These are phyloP conservation scores for Crotophaga sulcirostris DNA, from an alignment of 2,113 vertebrate genomes.

Conservation along the genomic window DNA sequence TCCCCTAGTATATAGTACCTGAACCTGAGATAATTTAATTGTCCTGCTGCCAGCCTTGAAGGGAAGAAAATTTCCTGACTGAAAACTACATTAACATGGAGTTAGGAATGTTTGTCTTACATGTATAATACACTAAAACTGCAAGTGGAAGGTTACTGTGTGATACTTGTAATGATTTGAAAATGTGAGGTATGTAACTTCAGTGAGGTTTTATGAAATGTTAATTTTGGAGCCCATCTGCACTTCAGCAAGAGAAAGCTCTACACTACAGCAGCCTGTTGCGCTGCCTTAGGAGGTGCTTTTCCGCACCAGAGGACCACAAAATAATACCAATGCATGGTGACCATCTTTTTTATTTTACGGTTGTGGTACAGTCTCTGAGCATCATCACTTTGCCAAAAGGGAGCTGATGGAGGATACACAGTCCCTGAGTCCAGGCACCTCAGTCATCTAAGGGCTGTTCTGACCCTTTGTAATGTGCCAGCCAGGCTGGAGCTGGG, in stretches of 20 bases:
- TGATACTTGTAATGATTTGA: not conserved
- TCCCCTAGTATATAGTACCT: not conserved
- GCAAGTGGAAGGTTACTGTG: not conserved
- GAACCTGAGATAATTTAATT: not conserved
- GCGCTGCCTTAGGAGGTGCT: not conserved
- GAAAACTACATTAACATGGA: not conserved
- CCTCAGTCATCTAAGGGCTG: fast-evolving
- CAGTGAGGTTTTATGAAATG: not conserved
- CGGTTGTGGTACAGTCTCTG: not conserved
- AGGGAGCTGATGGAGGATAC: not conserved
- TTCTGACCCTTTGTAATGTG: not conserved
- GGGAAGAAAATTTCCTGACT: not conserved
- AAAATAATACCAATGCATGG: not conserved
- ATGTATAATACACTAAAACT: not conserved
- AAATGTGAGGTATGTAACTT: not conserved
- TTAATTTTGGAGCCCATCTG: not conserved
- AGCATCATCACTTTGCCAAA: not conserved
- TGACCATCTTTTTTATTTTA: not conserved
- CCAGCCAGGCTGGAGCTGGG: not conserved
- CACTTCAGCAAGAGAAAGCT: not conserved
- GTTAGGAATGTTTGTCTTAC: not conserved
- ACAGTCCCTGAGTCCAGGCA: too few species aligned
- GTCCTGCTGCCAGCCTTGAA: not conserved
- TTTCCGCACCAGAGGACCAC: not conserved
- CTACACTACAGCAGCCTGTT: fast-evolving